phyloP scores from a whole-genome alignment of 2,113 vertebrate species.

The Anarrhichthys ocellatus region DNA sequence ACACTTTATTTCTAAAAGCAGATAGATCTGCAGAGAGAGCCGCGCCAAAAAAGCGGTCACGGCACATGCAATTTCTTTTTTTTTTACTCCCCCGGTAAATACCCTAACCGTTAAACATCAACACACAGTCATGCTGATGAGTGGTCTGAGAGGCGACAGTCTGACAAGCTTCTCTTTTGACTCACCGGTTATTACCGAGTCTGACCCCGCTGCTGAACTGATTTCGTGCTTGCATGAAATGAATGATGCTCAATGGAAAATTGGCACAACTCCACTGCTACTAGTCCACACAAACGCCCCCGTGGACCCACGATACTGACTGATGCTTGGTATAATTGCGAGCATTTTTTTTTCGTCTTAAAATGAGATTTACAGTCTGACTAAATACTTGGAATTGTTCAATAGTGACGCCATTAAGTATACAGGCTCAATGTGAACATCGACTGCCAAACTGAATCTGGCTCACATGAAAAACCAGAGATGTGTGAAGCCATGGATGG shows the following conservation, averaged over 20 bases:
- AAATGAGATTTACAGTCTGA: conserved; percentile 50
- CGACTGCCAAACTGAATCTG: conserved; percentile 23
- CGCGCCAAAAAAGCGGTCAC: conserved; percentile 42
- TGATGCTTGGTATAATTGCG: conserved; percentile 37
- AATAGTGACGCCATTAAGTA: conserved; percentile 24
- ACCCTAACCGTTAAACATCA: conserved; percentile 63
- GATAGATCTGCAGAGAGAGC: conserved; percentile 35
- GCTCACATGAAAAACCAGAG: no score
- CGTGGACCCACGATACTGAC: background rate
- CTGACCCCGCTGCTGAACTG: conserved; percentile 19
- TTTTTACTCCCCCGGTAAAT: conserved; percentile 47
- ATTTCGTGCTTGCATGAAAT: conserved; percentile 35
- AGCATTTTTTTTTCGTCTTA: conserved; percentile 8
- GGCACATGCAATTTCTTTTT: conserved; percentile 14
- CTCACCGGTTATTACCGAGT: conserved; percentile 45
- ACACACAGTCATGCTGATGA: conserved; percentile 63
- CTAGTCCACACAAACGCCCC: background rate
- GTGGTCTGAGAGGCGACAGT: conserved; percentile 54
- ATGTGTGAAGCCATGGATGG: no score
- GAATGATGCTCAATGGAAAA: conserved; percentile 44
- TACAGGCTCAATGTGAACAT: conserved; percentile 23
- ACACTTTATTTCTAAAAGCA: conserved; percentile 60
- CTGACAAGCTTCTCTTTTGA: conserved; percentile 51
- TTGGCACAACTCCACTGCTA: background rate
- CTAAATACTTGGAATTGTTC: conserved; percentile 22